These are phyloP conservation scores for Eupithecia dodoneata DNA, from an alignment of 2,888 invertebrate genomes.

Conservation along the genomic window DNA sequence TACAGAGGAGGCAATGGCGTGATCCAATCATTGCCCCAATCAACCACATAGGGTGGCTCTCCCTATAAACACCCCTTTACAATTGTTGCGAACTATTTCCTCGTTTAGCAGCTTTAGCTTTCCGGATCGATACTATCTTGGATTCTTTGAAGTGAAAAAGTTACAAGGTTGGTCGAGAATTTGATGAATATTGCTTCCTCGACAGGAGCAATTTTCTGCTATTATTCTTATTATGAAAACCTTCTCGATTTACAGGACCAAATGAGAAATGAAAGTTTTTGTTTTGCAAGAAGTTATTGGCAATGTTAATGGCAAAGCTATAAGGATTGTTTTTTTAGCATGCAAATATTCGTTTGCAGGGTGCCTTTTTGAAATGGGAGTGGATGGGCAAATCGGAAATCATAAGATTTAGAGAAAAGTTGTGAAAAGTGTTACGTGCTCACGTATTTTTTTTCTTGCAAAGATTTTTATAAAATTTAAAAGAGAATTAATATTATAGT, in stretches of 20 bases:
- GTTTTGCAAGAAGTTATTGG: background rate
- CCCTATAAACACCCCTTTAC: constrained; percentile 18
- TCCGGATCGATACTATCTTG: constrained; percentile 24
- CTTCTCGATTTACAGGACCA: background rate
- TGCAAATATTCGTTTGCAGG: background rate
- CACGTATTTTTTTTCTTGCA: too few relatives aligned
- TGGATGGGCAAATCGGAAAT: too few relatives aligned
- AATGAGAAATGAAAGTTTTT: background rate
- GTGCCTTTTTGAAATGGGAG: too few relatives aligned
- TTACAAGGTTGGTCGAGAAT: constrained; percentile 11
- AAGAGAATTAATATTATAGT: too few relatives aligned
- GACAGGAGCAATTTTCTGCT: background rate
- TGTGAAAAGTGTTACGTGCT: too few relatives aligned
- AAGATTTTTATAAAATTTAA: too few relatives aligned
- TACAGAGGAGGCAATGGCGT: constrained; percentile 15
- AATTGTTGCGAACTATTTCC: constrained; percentile 25
- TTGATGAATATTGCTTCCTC: background rate
- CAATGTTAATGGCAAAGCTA: background rate
- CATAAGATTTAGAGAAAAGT: too few relatives aligned
- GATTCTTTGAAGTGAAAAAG: constrained; percentile 19
- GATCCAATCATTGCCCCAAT: constrained; percentile 33
- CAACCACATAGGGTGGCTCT: constrained; percentile 23
- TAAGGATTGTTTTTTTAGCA: background rate
- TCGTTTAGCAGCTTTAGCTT: constrained; percentile 18
- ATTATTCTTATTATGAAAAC: background rate